Base-by-base conservation (phyloP, 2,797 vertebrate species). In the Carapus acus region DNA sequence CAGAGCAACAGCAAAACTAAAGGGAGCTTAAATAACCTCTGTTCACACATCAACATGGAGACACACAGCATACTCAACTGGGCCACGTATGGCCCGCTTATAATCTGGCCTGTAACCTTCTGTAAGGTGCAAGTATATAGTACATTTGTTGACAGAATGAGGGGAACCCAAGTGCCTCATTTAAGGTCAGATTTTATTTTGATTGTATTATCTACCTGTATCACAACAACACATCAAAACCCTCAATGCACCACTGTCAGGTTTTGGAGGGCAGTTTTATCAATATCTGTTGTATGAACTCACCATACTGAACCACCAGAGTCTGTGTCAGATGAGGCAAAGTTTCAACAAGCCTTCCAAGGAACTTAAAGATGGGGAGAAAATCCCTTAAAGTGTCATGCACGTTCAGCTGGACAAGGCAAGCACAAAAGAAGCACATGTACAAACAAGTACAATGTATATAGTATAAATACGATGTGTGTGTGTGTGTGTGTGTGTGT, bases 271-370 rank as follows among this genome's bases (percentile, higher is more conserved):
- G 1, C 3, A 41, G 5, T 9, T 21, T 2, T 7, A 8, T 29
- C 2, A 8, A 20, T 58, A n/a, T 62, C 4, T 60, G 50, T 36
- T 84, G 18, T 8, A 45, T 16, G 3, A 33, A 11, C 83, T 88
- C 49, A 98, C 96, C 76, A 27, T 93, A 89, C 23, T 90, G 85
- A 43, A 84, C 80, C 31, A 90, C 81, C 51, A 97, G 78, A 17
- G 58, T 61, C 8, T 89, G 84, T 43, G 87, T 82, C 70, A 94
- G 74, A 40, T 64, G 57, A 46, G 94, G 90, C 36, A 89, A 66
- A 9, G 84, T 77, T 63, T 94, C 91, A 72, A 91, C 69, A 42
- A 98, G 67, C 69, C 88, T 94, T 69, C 94, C 94, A 75, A 98
- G 62, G 69, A 98, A 89, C 49, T 49, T 90, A 59, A 94, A 85